Conservation (phyloP, 2,113 vertebrate genomes). For the Plecturocebus donacophilus region DNA sequence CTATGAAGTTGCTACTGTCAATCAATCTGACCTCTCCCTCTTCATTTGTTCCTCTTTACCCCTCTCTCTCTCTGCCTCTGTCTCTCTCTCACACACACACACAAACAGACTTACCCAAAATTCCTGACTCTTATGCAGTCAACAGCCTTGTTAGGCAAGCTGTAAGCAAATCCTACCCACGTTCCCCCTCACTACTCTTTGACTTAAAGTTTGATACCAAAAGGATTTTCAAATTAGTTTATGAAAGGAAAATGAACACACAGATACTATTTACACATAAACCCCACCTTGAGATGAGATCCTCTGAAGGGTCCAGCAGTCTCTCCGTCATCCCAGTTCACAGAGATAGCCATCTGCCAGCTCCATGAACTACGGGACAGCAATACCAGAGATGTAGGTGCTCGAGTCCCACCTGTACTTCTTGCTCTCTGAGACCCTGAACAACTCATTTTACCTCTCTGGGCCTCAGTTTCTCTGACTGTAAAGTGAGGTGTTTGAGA, state of each 20-base stretch:
- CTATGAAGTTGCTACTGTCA: background rate
- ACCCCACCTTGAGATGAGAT: slow-evolving; percentile 57
- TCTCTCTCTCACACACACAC: background rate
- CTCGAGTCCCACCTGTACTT: background rate
- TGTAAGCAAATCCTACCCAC: background rate
- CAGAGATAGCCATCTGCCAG: background rate
- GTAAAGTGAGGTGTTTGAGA: background rate
- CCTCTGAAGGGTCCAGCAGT: background rate
- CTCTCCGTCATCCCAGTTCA: background rate
- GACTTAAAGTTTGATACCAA: background rate
- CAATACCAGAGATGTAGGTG: background rate
- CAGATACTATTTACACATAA: background rate
- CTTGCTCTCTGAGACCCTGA: background rate
- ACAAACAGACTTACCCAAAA: background rate
- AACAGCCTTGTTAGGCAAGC: background rate
- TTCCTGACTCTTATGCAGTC: background rate
- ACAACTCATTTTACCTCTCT: background rate
- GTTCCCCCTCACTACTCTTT: background rate
- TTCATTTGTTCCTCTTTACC: background rate
- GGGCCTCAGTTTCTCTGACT: slow-evolving; percentile 12
- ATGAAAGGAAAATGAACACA: background rate
- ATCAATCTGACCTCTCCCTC: background rate
- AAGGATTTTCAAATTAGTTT: background rate
- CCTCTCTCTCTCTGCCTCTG: rapidly evolving
- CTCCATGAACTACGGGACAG: background rate